A percentile compares a stretch with the other conserved stretches of the same genome.
These are phyloP conservation scores for Pelecanoides urinatrix DNA, from an alignment of 2,113 vertebrate genomes.

Conservation along the genomic window DNA sequence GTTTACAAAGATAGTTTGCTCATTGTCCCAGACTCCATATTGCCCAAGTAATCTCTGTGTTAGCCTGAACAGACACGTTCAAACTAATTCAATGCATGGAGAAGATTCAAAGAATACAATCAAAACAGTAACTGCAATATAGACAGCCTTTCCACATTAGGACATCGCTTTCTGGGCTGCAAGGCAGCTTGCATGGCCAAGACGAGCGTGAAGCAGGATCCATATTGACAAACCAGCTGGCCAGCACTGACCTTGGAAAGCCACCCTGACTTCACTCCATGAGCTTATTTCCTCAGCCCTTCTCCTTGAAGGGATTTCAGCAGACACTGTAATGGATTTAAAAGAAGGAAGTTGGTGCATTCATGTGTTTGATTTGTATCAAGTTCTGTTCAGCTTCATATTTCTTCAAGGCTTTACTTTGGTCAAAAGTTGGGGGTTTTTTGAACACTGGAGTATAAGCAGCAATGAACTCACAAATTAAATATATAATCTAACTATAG, in stretches of 20 bases:
- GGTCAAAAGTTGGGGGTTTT: not conserved
- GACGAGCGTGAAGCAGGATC: not conserved
- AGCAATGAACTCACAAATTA: not conserved
- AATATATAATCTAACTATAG: not conserved
- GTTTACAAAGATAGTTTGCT: not conserved
- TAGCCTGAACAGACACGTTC: not conserved
- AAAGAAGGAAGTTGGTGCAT: not conserved
- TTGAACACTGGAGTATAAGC: not conserved
- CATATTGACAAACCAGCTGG: not conserved
- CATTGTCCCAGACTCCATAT: not conserved
- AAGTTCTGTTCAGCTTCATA: not conserved
- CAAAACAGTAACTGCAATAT: not conserved
- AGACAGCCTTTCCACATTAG: not conserved
- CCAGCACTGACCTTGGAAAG: not conserved
- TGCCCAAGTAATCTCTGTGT: not conserved
- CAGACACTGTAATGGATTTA: not conserved
- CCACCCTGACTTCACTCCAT: not conserved
- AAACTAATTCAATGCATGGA: not conserved
- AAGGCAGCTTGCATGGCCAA: not conserved
- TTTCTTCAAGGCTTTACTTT: not conserved
- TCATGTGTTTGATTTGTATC: not conserved
- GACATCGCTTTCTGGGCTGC: not conserved
- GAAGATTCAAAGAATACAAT: not conserved
- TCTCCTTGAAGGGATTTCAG: not conserved
- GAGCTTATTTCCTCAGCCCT: not conserved